Base-by-base conservation (phyloP, 2,113 vertebrate genomes). In the Eurystomus gularis region DNA sequence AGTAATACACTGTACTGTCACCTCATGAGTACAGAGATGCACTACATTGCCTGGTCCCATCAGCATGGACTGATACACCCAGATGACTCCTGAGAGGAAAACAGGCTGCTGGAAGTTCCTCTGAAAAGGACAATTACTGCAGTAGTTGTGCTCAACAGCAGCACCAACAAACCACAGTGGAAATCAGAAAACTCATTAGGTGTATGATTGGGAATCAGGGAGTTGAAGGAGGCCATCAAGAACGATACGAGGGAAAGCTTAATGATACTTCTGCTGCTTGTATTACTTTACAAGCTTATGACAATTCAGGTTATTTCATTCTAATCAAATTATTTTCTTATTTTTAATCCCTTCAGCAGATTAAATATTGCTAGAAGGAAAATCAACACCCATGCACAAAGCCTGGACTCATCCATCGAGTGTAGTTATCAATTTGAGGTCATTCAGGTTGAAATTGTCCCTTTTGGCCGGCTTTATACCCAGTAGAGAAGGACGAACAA, bases 291-390 rank as follows among this genome's bases (percentile, higher is more conserved):
- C 4, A 6, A 91, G 60, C 39, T 86, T 37, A 39, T n/a, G 55
- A 65, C 29, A 86, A 60, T 44, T 88, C 75, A 39, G n/a, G 48
- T 88, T 76, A 75, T 86, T 92, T 83, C 37, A 61, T 78, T 88
- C n/a, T 39, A 90, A 88, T 66, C 8, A 93, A 73, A 87, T 69
- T 40, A 39, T 91, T 95, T 75, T 44, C 69, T 44, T 57, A 72
- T 95, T 93, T 90, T 86, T 91, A 94, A 95, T 94, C 73, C 73
- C 73, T 79, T 68, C 57, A 72, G 61, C 55, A 89, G 81, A 79
- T 89, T 87, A 95, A 96, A 91, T 60, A 82, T 44, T 28, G 5
- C 44, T 68, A 39, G 61, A 76, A 89, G 52, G 60, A 93, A 84
- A 89, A 89, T 24, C 1, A 3, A 65, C 87, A 82, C 51, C 83